phyloP scores from a whole-genome alignment of 2,113 vertebrate species.

The Cheilinus undulatus region DNA sequence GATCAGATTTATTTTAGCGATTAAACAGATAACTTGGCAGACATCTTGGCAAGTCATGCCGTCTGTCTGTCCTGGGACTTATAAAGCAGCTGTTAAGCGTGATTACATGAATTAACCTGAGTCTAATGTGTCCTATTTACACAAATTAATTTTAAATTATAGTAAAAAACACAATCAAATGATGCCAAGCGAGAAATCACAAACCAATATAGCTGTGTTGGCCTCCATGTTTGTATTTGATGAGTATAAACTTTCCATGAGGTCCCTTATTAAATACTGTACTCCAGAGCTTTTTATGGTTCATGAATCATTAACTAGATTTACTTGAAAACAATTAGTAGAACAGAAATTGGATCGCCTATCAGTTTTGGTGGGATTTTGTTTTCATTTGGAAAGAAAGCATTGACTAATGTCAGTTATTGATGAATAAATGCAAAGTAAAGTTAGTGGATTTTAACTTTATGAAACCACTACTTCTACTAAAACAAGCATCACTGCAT shows the following conservation, averaged over 20 bases:
- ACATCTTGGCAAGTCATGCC: background rate
- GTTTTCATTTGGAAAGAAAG: too few species aligned
- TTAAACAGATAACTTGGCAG: background rate
- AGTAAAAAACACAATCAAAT: background rate
- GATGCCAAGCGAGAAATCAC: too few species aligned
- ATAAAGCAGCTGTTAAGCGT: constrained; percentile 25
- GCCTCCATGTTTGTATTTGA: too few species aligned
- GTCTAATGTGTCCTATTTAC: background rate
- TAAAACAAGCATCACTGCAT: too few species aligned
- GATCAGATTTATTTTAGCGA: background rate
- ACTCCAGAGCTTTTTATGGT: background rate
- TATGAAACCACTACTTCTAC: too few species aligned
- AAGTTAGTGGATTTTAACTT: background rate
- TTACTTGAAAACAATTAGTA: too few species aligned
- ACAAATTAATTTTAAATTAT: background rate
- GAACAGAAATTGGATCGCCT: too few species aligned
- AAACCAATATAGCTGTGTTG: too few species aligned
- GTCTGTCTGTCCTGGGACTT: constrained; percentile 36
- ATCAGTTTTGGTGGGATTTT: too few species aligned
- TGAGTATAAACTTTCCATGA: background rate
- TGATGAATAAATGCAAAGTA: background rate
- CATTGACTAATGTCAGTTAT: too few species aligned
- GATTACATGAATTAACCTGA: background rate
- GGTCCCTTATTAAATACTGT: background rate
- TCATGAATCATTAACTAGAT: background rate